phyloP scores from a whole-genome alignment of 2,113 vertebrate genomes.

The Onychorhynchus coronatus region DNA sequence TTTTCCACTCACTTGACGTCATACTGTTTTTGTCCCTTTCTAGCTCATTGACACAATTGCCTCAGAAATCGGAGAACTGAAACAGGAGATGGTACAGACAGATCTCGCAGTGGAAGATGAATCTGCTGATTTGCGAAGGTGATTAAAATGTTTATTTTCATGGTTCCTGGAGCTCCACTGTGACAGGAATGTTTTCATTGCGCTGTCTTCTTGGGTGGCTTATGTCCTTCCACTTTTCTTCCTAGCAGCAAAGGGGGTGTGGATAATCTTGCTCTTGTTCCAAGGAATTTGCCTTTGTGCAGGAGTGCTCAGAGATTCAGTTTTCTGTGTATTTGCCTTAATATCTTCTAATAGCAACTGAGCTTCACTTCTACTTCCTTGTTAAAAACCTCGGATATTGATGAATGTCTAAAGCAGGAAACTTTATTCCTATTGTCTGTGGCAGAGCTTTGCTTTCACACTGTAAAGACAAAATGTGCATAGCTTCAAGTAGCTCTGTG shows the following conservation, averaged over 20 bases:
- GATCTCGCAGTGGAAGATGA: slow-evolving; percentile 71
- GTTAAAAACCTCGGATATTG: neutral
- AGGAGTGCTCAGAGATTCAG: neutral
- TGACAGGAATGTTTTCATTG: neutral
- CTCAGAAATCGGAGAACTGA: slow-evolving; percentile 89
- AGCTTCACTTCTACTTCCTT: slow-evolving; percentile 31
- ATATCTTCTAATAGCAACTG: slow-evolving; percentile 26
- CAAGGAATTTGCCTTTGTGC: neutral
- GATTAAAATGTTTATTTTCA: slow-evolving; percentile 16
- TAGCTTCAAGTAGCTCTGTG: neutral
- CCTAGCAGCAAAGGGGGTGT: neutral
- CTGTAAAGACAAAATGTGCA: neutral
- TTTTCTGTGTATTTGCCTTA: neutral
- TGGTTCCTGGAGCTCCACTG: neutral
- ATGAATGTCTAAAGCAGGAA: neutral
- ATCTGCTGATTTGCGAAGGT: slow-evolving; percentile 70
- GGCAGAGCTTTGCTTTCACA: neutral
- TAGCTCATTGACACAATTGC: slow-evolving; percentile 93
- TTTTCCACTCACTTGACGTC: slow-evolving; percentile 71
- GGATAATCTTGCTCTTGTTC: neutral
- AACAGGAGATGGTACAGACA: slow-evolving; percentile 90
- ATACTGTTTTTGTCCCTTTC: slow-evolving; percentile 69
- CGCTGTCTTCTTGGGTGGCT: neutral
- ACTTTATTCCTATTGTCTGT: neutral
- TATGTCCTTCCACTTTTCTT: neutral